phyloP scores from a whole-genome alignment of 2,797 vertebrate species.

The Sebastes aleutianus region DNA sequence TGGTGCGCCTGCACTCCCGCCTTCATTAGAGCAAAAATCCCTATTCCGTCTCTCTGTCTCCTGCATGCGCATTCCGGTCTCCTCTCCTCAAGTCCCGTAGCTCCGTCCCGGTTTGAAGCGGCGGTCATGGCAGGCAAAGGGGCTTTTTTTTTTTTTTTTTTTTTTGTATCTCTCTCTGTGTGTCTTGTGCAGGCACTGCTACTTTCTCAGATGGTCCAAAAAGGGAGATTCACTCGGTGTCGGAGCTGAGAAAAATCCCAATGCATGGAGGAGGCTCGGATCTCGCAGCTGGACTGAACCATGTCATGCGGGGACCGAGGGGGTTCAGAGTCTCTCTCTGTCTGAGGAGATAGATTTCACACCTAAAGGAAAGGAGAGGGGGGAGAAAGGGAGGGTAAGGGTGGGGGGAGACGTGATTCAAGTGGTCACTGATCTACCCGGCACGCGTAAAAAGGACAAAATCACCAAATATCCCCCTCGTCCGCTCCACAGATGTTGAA shows the following conservation, averaged over 20 bases:
- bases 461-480: constrained; percentile 51
- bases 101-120: constrained; percentile 76
- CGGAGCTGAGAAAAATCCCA: constrained; percentile 92
- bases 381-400: constrained; percentile 5
- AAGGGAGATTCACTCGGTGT: constrained; percentile 82
- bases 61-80: constrained; percentile 87
- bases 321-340: constrained; percentile 78
- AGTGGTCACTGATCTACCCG: constrained; percentile 65
- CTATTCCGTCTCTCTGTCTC: constrained; percentile 81
- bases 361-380: constrained; percentile 45
- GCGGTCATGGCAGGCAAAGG: constrained; percentile 75
- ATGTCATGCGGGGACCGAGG: constrained; percentile 87
- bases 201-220: constrained; percentile 83
- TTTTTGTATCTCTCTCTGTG: background rate
- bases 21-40: constrained; percentile 88
- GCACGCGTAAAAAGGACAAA: constrained; percentile 34
- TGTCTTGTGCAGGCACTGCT: constrained; percentile 64
- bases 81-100: constrained; percentile 77
- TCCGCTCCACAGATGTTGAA: constrained; percentile 38
- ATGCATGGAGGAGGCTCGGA: constrained; percentile 93
- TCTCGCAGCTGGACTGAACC: constrained; percentile 99
- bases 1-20: constrained; percentile 86
- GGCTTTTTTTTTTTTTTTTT: constrained; percentile 9
- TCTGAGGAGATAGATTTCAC: constrained; percentile 77
- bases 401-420: constrained; percentile 44